phyloP scores from a whole-genome alignment of 2,797 vertebrate species.

The Phalanger gymnotis region DNA sequence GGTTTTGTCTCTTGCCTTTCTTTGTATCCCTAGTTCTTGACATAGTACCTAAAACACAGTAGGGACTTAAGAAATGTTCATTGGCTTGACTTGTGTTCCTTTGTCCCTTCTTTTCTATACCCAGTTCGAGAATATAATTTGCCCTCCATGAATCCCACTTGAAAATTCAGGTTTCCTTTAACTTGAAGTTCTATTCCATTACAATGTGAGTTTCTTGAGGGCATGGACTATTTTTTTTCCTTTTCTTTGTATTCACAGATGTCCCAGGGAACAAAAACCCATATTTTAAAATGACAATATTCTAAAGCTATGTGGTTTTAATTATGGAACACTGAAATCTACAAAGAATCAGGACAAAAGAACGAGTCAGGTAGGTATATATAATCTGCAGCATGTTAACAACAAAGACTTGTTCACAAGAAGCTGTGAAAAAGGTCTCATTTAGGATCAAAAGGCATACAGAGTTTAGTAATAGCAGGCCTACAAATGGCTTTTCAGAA shows the following conservation, averaged over 20 bases:
- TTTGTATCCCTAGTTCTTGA: neutral
- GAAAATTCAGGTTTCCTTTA: conserved; percentile 19
- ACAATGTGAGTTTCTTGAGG: neutral
- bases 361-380: neutral
- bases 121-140: neutral
- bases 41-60: too few relatives aligned
- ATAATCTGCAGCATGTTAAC: neutral
- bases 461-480: neutral
- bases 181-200: neutral
- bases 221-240: neutral
- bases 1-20: neutral
- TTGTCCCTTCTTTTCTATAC: neutral
- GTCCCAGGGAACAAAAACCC: neutral
- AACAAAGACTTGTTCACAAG: neutral
- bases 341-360: neutral
- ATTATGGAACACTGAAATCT: neutral
- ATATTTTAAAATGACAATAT: neutral
- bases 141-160: neutral
- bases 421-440: neutral
- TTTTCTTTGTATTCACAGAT: neutral
- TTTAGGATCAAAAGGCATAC: neutral
- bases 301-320: neutral
- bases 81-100: neutral
- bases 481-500: neutral
- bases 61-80: neutral